Evolutionary conservation across 2,797 vertebrate species (phyloP), one percentile per base, ranked within the genome.

Genomic region (Girardinus metallicus): DNA sequence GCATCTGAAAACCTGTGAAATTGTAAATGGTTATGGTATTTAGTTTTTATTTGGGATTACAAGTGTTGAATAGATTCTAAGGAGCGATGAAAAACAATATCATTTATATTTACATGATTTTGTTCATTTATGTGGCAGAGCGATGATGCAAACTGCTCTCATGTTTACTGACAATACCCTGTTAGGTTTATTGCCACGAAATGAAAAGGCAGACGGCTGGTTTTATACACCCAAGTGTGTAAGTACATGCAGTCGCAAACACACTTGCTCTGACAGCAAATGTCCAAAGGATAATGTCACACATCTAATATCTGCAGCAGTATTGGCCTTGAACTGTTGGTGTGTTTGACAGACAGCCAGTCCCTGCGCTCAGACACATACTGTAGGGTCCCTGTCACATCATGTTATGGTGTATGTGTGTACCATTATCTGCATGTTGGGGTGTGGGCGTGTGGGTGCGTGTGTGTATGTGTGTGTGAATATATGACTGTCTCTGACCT

Each of bases 371-470:
- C 84, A 90, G 93, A 95, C 95, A 93, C 89, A 87, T 92, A 94
- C 94, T 95, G 94, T 95, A 95, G 93, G 94, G 93, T 94, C 85
- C 76, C 86, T 95, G 95, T 96, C 95, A 95, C 88, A 89, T 95
- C 81, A 39, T 77, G 92, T 96, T 95, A 95, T 46, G 73, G 73
- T 75, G 73, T 76, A 18, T 18, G 66, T 85, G 79, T 90, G 82
- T 80, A 86, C 79, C 72, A 62, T 44, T 77, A 34, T 81, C 85
- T 84, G 89, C 86, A 77, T 82, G 78, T 66, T n/a, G n/a, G n/a
- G n/a, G n/a, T n/a, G n/a, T n/a, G n/a, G n/a, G n/a, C n/a, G 78
- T 80, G 53, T 76, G 74, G 60, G 85, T 83, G 89, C 11, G 43
- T 87, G 76, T 47, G 47, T 88, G 76, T 70, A 80, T 83, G 76